Percentiles rank a stretch among this genome's conserved stretches.
phyloP scores from a whole-genome alignment of 2,113 vertebrate species.

The Pygoscelis antarcticus region DNA sequence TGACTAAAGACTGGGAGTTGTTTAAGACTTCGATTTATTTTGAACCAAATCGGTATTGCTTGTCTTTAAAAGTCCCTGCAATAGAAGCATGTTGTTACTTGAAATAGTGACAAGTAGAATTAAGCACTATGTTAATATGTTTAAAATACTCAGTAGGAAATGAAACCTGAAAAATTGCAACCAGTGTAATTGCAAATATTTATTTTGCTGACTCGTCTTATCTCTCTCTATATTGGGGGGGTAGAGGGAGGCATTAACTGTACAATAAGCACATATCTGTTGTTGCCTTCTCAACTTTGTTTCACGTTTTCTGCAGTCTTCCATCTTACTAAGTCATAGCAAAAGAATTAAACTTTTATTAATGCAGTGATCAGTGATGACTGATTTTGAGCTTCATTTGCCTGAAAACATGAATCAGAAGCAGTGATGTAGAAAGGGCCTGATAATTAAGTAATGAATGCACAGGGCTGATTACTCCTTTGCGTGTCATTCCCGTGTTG shows the following conservation, averaged over 20 bases:
- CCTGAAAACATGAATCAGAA: conserved; percentile 2
- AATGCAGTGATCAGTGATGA: neutral
- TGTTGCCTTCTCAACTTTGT: neutral
- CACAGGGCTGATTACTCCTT: neutral
- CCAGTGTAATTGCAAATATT: neutral
- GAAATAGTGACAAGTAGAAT: neutral
- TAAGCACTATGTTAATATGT: neutral
- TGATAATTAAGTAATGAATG: conserved; percentile 32
- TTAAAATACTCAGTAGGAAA: neutral
- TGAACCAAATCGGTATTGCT: neutral
- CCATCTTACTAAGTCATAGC: neutral
- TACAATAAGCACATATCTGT: neutral
- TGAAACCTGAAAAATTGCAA: neutral
- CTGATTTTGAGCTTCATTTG: conserved; percentile 40
- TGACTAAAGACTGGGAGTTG: neutral
- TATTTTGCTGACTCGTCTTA: neutral
- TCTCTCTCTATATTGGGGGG: neutral
- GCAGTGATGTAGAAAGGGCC: neutral
- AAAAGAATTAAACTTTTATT: neutral
- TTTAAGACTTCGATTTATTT: neutral
- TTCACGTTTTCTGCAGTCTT: neutral
- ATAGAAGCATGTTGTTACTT: rapidly evolving
- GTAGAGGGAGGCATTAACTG: neutral
- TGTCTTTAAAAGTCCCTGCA: neutral
- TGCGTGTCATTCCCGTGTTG: neutral